Percentiles rank a stretch among this genome's conserved stretches.
phyloP scores from a whole-genome alignment of 2,797 vertebrate species.

The Argya squamiceps region DNA sequence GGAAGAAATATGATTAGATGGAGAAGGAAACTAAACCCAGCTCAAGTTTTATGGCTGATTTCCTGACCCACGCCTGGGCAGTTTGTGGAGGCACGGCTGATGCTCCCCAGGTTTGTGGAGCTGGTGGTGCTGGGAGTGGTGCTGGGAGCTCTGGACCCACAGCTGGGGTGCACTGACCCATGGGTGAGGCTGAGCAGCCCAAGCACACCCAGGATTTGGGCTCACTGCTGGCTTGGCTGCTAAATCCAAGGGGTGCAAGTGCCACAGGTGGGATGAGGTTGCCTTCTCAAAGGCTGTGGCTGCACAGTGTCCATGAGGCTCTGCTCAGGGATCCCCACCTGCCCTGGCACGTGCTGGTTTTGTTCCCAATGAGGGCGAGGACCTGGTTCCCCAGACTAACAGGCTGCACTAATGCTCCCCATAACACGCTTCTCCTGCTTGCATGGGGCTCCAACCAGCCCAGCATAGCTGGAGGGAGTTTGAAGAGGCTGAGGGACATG shows the following conservation, averaged over 20 bases:
- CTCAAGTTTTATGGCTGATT: background rate
- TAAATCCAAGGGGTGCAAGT: background rate
- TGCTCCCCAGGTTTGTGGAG: background rate
- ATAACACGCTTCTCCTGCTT: background rate
- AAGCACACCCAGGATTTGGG: background rate
- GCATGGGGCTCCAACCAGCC: background rate
- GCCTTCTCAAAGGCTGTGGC: rapidly evolving
- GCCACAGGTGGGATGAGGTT: rapidly evolving
- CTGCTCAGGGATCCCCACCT: rapidly evolving
- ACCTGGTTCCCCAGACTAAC: slow-evolving; percentile 2
- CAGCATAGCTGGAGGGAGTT: background rate
- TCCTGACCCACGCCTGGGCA: background rate
- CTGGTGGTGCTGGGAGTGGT: rapidly evolving
- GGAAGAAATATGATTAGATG: background rate
- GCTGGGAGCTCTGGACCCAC: rapidly evolving
- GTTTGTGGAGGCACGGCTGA: rapidly evolving
- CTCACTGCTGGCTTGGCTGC: background rate
- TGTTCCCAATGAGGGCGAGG: rapidly evolving
- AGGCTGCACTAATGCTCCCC: slow-evolving; percentile 51
- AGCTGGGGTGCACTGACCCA: background rate
- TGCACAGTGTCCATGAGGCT: rapidly evolving
- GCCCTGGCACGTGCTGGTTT: rapidly evolving
- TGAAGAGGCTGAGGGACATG: background rate
- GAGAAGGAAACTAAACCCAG: background rate
- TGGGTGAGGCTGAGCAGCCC: background rate